phyloP scores from a whole-genome alignment of 2,113 vertebrate species.

The Antennarius striatus region DNA sequence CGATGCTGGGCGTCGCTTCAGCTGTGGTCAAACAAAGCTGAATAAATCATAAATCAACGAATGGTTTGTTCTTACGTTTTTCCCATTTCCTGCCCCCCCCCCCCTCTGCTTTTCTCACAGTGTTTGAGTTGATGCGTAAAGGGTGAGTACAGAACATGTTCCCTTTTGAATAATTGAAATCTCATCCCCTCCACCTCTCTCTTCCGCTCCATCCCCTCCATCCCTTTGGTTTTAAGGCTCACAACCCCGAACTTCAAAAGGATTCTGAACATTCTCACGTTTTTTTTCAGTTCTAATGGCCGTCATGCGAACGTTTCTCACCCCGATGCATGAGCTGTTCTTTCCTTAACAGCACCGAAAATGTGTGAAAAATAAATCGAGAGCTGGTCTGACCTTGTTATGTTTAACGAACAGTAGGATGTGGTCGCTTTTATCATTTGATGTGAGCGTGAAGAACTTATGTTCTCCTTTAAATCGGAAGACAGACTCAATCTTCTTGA shows the following conservation, averaged over 20 bases:
- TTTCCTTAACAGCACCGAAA: no score
- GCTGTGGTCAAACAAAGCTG: conserved; percentile 3
- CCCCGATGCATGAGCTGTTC: no score
- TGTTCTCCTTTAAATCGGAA: no score
- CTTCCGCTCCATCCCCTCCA: conserved; percentile 16
- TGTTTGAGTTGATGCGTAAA: conserved; percentile 96
- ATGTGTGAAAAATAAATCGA: no score
- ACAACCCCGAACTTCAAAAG: conserved; percentile 44
- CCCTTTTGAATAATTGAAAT: conserved; percentile 51
- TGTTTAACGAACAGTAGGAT: no score
- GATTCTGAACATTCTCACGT: conserved; percentile 46
- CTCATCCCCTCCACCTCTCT: conserved; percentile 21
- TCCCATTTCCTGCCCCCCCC: conserved; percentile 12
- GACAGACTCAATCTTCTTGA: no score
- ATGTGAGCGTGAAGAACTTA: no score
- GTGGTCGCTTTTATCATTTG: no score
- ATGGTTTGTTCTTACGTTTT: conserved; percentile 14
- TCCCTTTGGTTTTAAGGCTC: conserved; percentile 12
- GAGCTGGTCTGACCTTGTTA: no score
- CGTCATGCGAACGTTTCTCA: no score
- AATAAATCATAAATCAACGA: neutral
- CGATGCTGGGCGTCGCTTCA: conserved; percentile 1
- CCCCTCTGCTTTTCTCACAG: conserved; percentile 70
- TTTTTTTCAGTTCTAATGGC: no score
- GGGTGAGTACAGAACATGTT: conserved; percentile 86